A percentile compares a stretch with the other conserved stretches of the same genome.
phyloP scores from a whole-genome alignment of 2,113 vertebrate genomes.

The Larimichthys crocea region DNA sequence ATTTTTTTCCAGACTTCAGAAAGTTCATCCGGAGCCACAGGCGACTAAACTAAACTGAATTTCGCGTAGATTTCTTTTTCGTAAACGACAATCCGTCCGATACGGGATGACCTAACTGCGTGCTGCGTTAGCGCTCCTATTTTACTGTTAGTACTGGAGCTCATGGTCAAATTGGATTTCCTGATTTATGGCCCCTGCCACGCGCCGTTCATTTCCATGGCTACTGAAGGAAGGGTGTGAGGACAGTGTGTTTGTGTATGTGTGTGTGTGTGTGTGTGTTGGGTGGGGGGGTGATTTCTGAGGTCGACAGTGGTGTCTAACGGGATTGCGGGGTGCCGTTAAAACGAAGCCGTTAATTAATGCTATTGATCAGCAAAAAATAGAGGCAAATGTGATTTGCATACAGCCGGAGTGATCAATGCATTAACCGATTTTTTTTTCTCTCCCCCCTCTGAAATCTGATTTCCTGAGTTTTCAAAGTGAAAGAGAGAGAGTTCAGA shows the following conservation, averaged over 20 bases:
- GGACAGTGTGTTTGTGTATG: too few relatives aligned
- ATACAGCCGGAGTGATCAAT: constrained; percentile 85
- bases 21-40: not conserved
- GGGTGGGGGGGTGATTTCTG: constrained; percentile 70
- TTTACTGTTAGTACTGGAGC: constrained; percentile 75
- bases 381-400: constrained; percentile 86
- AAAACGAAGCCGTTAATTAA: constrained; percentile 88
- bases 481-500: constrained; percentile 83
- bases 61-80: constrained; percentile 16
- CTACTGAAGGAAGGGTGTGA: constrained; percentile 61
- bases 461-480: constrained; percentile 87
- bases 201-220: constrained; percentile 78
- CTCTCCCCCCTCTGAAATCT: constrained; percentile 76
- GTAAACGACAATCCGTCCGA: constrained; percentile 40
- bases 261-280: too few relatives aligned
- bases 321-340: constrained; percentile 81
- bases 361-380: constrained; percentile 85
- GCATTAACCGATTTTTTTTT: constrained; percentile 85
- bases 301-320: constrained; percentile 76
- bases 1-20: not conserved
- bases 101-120: constrained; percentile 70
- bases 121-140: constrained; percentile 70
- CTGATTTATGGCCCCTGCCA: constrained; percentile 79
- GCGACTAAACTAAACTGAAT: not conserved
- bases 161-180: constrained; percentile 84